Evolutionary conservation across 2,113 vertebrate species (phyloP), one percentile per base, ranked within the genome.

Genomic region (Scopus umbretta): DNA sequence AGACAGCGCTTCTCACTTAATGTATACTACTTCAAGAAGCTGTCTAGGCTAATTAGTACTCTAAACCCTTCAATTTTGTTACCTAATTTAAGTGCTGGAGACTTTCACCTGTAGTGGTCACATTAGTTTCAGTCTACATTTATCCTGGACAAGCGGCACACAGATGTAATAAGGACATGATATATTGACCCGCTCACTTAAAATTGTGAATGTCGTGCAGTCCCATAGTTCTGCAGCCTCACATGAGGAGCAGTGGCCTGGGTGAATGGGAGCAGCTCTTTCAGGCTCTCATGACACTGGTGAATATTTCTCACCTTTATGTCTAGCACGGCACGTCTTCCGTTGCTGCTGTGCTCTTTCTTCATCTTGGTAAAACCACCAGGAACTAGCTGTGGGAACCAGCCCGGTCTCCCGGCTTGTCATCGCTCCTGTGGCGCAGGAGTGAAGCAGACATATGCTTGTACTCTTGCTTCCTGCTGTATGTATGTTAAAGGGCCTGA

Each of bases 371-470:
- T 86, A 66, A 65, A 53, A 32, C 23, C 10, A 5, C 14, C 7
- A 36, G 62, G 62, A 75, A 3, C 62, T 65, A 58, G 12, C 36
- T 34, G 0, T 17, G 53, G 56, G 56, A 55, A 36, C 58, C 34
- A 59, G 10, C 43, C 7, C 2, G 1, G 11, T 67, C 26, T 86
- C 40, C 36, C 76, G 61, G 34, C 17, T 84, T 84, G 21, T 45
- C 25, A 4, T 49, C 1, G 3, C 7, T 82, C 38, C 66, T 56
- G 62, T 23, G 55, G 27, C 10, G 8, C 55, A 49, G 80, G 40
- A 61, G 38, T 8, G 40, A 65, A 81, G 78, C 72, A 42, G 26
- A 9, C 16, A 2, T 34, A 12, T 0, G 0, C 58, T 53, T 68
- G 27, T 56, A 11, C 18, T 36, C 86, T 40, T n/a, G 21, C 53